Percentiles rank a stretch among this genome's conserved stretches.
Conservation (phyloP, 2,797 vertebrate species). For the Ctenosaura bakeri region DNA sequence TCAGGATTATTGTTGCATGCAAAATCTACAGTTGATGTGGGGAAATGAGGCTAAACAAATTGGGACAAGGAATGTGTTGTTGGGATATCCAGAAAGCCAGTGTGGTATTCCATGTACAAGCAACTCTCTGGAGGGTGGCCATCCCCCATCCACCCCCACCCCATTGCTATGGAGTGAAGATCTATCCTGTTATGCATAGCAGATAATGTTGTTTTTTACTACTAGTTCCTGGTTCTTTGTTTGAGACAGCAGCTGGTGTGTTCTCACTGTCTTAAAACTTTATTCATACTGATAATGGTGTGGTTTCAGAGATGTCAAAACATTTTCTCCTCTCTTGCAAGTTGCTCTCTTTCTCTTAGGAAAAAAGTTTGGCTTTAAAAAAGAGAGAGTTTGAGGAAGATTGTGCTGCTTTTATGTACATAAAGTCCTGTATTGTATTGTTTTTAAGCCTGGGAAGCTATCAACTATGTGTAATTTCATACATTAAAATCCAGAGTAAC, state of each 20-base stretch:
- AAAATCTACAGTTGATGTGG: too few relatives aligned
- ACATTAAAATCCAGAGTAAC: too few relatives aligned
- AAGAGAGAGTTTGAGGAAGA: background rate
- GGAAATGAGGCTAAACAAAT: too few relatives aligned
- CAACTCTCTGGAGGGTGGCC: too few relatives aligned
- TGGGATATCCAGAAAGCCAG: too few relatives aligned
- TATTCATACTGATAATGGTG: background rate
- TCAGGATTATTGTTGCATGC: too few relatives aligned
- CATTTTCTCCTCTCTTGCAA: background rate
- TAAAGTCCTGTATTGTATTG: too few relatives aligned
- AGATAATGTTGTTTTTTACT: background rate
- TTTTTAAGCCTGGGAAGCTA: too few relatives aligned
- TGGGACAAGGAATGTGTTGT: too few relatives aligned
- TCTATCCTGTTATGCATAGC: background rate
- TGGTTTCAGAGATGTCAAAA: background rate
- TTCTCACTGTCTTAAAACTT: background rate
- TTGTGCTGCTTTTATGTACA: background rate
- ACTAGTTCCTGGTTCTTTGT: background rate
- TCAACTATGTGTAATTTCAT: too few relatives aligned
- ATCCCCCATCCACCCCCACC: too few relatives aligned
- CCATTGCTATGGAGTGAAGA: background rate
- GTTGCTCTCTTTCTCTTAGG: background rate
- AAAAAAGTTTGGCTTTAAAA: background rate
- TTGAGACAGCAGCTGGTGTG: background rate
- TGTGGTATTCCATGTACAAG: too few relatives aligned